phyloP scores from a whole-genome alignment of 2,888 invertebrate genomes.

The Agrilus cyanescens region DNA sequence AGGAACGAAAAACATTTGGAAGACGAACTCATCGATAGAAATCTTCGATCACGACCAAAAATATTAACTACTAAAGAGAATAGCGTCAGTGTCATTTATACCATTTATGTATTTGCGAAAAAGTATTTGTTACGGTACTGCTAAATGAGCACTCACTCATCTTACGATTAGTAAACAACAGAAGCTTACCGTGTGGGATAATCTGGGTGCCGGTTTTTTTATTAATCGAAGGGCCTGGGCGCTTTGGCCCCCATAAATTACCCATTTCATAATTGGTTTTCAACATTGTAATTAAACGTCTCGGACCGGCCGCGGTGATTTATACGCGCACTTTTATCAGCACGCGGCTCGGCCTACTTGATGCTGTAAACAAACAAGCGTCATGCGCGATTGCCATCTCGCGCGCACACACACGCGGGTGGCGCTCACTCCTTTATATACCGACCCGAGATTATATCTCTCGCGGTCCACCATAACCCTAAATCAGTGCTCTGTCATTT shows the following conservation, averaged over 20 bases:
- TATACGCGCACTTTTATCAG: conserved; percentile 27
- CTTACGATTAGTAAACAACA: conserved; percentile 11
- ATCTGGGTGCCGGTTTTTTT: conserved; percentile 17
- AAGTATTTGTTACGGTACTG: no score
- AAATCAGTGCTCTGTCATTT: no score
- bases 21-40: no score
- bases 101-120: no score
- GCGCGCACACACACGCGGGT: conserved; percentile 19
- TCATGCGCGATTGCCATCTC: conserved; percentile 29
- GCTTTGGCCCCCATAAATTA: conserved; percentile 29
- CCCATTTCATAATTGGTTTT: conserved; percentile 35
- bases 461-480: no score
- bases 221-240: conserved; percentile 15
- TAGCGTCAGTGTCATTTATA: no score
- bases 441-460: no score
- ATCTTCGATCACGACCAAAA: no score
- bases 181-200: conserved; percentile 20
- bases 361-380: conserved; percentile 29
- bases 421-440: conserved; percentile 13
- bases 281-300: conserved; percentile 34
- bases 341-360: conserved; percentile 23
- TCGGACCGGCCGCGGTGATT: conserved; percentile 26
- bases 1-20: no score
- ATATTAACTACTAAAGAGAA: no score
- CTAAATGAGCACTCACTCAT: not conserved